Percentiles rank a stretch among this genome's conserved stretches.
phyloP scores from a whole-genome alignment of 2,797 vertebrate species.

The Crypturellus tataupa region DNA sequence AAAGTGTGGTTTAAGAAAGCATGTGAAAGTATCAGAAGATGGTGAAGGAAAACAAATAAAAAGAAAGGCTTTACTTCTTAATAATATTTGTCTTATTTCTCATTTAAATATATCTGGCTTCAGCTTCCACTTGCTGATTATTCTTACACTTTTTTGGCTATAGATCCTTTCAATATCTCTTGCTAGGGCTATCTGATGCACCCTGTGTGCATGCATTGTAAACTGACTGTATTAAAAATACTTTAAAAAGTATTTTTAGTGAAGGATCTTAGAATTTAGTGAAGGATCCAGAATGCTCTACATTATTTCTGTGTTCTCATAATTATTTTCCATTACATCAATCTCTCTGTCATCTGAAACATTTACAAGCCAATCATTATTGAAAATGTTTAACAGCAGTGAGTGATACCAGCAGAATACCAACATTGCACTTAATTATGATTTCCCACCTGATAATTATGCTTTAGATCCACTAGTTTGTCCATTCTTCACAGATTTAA shows the following conservation, averaged over 20 bases:
- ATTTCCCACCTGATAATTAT: conserved; percentile 52
- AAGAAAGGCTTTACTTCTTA: too few species aligned
- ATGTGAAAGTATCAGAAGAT: background rate
- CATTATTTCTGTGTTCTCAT: conserved; percentile 17
- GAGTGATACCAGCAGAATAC: conserved; percentile 41
- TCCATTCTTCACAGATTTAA: conserved; percentile 65
- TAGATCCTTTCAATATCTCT: background rate
- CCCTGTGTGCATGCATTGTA: fast-evolving
- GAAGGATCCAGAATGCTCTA: background rate
- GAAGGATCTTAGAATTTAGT: background rate
- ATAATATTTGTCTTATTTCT: background rate
- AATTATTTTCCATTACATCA: conserved; percentile 61
- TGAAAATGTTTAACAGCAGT: conserved; percentile 54
- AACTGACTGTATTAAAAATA: background rate
- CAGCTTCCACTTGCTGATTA: background rate
- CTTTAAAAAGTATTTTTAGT: background rate
- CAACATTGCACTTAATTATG: conserved; percentile 57
- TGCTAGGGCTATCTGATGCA: background rate
- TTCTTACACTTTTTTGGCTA: background rate
- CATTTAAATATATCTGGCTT: background rate
- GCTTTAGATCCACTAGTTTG: conserved; percentile 51
- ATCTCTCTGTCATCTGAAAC: conserved; percentile 50
- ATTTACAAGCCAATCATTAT: conserved; percentile 53
- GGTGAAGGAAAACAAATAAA: background rate
- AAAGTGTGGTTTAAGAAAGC: background rate